Percentiles rank a stretch among this genome's conserved stretches.
phyloP scores from a whole-genome alignment of 2,113 vertebrate genomes.

The Centropristis striata region DNA sequence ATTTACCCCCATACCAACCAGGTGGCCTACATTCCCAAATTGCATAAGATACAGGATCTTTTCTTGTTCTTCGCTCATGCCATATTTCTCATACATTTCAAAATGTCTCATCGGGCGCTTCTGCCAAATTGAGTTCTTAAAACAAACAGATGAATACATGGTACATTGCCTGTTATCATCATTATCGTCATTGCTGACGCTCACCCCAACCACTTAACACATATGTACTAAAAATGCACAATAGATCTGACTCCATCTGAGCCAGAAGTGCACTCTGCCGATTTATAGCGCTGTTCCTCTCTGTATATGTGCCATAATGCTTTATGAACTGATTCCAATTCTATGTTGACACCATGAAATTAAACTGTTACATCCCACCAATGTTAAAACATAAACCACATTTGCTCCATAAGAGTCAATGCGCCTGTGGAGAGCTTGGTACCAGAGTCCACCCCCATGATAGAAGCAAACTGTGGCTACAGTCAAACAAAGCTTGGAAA shows the following conservation, averaged over 20 bases:
- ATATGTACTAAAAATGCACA: constrained; percentile 69
- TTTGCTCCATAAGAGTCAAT: constrained; percentile 27
- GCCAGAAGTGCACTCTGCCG: constrained; percentile 66
- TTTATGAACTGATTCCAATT: constrained; percentile 80
- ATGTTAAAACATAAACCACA: constrained; percentile 53
- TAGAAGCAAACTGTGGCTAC: not conserved
- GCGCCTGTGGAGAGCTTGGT: constrained; percentile 6
- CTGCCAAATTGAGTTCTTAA: constrained; percentile 67
- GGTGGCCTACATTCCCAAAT: constrained; percentile 69
- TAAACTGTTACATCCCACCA: constrained; percentile 65
- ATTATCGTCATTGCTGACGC: constrained; percentile 61
- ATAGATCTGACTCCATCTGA: constrained; percentile 69
- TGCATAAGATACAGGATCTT: constrained; percentile 52
- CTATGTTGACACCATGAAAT: constrained; percentile 79
- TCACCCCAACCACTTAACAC: constrained; percentile 62
- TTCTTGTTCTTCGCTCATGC: constrained; percentile 31
- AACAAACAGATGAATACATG: constrained; percentile 73
- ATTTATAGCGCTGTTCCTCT: constrained; percentile 72
- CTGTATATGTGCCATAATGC: constrained; percentile 71
- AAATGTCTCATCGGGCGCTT: constrained; percentile 40
- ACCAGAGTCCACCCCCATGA: not conserved
- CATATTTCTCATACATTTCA: constrained; percentile 41
- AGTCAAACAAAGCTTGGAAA: not conserved
- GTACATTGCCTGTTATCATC: constrained; percentile 73
- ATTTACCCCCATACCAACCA: constrained; percentile 62